Evolutionary conservation across 2,113 vertebrate genomes (phyloP), one percentile per base, ranked within the genome.

Genomic region (Strix aluco): DNA sequence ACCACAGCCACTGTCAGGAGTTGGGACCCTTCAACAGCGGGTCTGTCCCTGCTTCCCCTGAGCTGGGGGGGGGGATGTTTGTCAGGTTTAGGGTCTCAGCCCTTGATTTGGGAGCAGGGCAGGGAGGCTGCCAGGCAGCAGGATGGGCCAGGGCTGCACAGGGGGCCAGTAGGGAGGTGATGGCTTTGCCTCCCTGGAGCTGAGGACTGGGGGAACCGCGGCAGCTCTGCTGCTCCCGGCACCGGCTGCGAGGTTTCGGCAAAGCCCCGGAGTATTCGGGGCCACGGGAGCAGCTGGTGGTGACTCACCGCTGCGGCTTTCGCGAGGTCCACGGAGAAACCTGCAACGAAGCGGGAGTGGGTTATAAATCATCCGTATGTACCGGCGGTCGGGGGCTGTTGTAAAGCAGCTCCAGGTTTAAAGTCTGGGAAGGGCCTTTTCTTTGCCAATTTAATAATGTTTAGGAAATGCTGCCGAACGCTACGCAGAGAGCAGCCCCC

Each of bases 301-400:
- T 8, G 16, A 97, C 97, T 97, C 94, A 97, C 97, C 67, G 6
- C 44, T 32, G 93, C 54, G 3, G 86, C 86, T 46, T 38, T 91
- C 75, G 15, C 1, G 11, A 27, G 46, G 3, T 26, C 75, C 9
- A 55, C 1, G 26, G 49, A 71, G 63, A 85, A 49, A 34, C 96
- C 97, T 97, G 95, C n/a, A 74, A 73, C 1, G 6, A 38, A 90
- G 46, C 2, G 3, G 81, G 36, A 82, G 22, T 1, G 1, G 5
- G 58, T 83, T 40, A 38, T 54, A 42, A 23, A 62, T 9, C 23
- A 66, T 1, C 63, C 51, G 0, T 2, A 1, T 0, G 20, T 2
- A 3, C 23, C 1, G n/a, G 71, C 1, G 2, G 3, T 2, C 0
- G 0, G 49, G 34, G 47, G 27, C 7, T 47, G 49, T 6, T 62